Evolutionary conservation across 92 coral and sea anemone species (phyloP), one percentile per base, ranked within the genome.

Genomic region (Parazoanthus darwini): DNA sequence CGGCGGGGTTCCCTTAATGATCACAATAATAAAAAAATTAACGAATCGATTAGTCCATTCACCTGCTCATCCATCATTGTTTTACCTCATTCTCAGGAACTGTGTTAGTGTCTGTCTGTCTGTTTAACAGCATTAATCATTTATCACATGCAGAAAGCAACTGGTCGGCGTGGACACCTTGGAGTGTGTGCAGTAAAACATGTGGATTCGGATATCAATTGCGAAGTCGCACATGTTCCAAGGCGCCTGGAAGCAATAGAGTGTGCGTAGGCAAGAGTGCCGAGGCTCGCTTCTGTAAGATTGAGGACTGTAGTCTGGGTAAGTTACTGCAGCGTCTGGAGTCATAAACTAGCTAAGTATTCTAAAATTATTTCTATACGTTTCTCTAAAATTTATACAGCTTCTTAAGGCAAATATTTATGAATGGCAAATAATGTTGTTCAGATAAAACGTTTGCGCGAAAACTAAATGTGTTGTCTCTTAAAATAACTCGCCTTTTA

Each of bases 91-190:
- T 20, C 25, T 63, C 25, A 63, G 23, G 7, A 54, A 11, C 70
- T 22, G 23, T 13, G 48, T 26, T 48, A 13, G 46, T 33, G 6
- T 79, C 36, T 22, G n/a, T 54, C 42, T 78, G 13, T 78, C 2
- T 39, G 46, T 18, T 5, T 35, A 18, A 37, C 44, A 36, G 9
- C n/a, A 36, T 29, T 22, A 33, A 16, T 73, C 22, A 15, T 20
- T 36, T 29, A 6, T 29, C 42, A 36, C 42, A 15, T 33, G 11
- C 74, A 39, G 86, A 5, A 18, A 65, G 20, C 29, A 36, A 9
- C 0, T 82, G 86, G 86, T 82, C 86, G 5, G 22, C 46, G 25
- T 82, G 86, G 86, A 33, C 86, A 8, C 25, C 74, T 8, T 82
- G 86, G 86, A 36, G 29, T 11, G 29, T n/a, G 8, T 82, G 86